Evolutionary conservation across 2,113 vertebrate genomes (phyloP), one percentile per base, ranked within the genome.

Genomic region (Mormoops blainvillei): DNA sequence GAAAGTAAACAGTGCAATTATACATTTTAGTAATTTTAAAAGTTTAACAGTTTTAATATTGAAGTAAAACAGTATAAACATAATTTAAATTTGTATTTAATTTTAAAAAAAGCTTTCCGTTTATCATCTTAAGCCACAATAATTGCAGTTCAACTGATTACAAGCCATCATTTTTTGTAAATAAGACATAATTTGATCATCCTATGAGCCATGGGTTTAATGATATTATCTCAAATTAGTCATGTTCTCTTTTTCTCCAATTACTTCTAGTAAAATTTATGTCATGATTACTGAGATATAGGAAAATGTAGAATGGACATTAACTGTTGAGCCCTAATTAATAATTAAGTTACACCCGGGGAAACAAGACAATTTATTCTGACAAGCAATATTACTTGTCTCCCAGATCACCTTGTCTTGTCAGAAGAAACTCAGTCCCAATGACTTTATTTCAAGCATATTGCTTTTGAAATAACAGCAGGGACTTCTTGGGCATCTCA

Each of bases 371-470:
- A 91, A 80, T 87, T 95, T 93, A 73, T 89, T 70, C n/a, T 95
- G 67, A 94, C 67, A 95, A 26, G 43, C 36, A 65, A 16, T 94
- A 74, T 92, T 93, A 71, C 68, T 43, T 71, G 1, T 52, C 45
- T 93, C 45, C 38, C 31, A 86, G 41, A 85, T 74, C 68, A 94
- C 71, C 31, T 85, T 95, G 28, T 56, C 68, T 12, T 88, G 43
- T 85, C 48, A 71, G 58, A 94, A 33, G 61, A 78, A 63, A 4
- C 20, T 76, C 70, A 48, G 76, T 68, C 36, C 18, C 73, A 84
- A 12, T 87, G 93, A 84, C 33, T 95, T 94, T 82, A 91, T 94
- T 96, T 96, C 48, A 94, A 93, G 89, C 15, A 63, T 19, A 92
- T 26, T 95, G 83, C 82, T 93, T 91, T 83, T 68, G 28, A 70